Base-by-base conservation (phyloP, 2,797 vertebrate species). In the Myotis findleyi region DNA sequence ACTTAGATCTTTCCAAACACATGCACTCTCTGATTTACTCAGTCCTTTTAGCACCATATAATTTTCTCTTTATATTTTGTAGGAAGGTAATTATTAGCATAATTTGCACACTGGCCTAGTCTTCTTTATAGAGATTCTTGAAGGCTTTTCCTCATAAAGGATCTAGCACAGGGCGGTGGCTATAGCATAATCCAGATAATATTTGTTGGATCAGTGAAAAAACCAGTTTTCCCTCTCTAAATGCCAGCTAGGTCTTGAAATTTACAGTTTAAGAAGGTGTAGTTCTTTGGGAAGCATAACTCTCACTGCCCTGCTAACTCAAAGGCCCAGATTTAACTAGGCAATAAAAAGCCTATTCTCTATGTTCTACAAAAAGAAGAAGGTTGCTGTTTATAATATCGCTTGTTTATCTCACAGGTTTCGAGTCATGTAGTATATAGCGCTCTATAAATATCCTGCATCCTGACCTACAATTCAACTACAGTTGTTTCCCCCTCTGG, bases 341-440 rank as follows among this genome's bases (percentile, higher is more conserved):
- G 36, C n/a, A 94, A 49, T 73, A 72, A 81, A 82, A 93, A 89
- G 5, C n/a, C 41, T 8, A 17, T 7, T 30, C n/a, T 51, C 82
- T 95, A 57, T 76, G 47, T 94, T 87, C 62, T 94, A 82, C 8
- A 77, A 33, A 89, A 88, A 89, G 41, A 79, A 73, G 25, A 30
- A 92, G 79, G 77, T 81, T 10, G 7, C 49, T 79, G 20, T 93
- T 77, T 87, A 72, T 41, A 95, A 77, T 82, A 84, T 68, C 20
- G 16, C 64, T 83, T 71, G 41, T 68, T 91, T 36, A 81, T 72
- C 44, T 89, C 36, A n/a, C 3, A 23, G 18, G 47, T 88, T 84
- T 82, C 14, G 2, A 62, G 38, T 47, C 33, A n/a, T 30, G 73
- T 73, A 36, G 10, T 57, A 57, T 47, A 27, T 53, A 57, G 53